Evolutionary conservation across 2,888 invertebrate species (phyloP).

Genomic region (Aphidoletes aphidimyza): DNA sequence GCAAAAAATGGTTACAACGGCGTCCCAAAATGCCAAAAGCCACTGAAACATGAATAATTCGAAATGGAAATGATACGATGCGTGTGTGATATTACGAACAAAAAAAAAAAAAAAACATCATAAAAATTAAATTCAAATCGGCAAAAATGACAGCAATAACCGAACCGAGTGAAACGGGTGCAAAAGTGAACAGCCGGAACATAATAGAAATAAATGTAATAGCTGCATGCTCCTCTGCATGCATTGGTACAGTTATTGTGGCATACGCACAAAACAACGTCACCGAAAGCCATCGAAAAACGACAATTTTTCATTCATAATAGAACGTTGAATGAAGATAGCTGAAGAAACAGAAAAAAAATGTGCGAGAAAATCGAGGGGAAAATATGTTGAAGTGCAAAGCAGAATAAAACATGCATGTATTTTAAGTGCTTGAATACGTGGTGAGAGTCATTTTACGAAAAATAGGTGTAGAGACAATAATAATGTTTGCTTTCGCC

Average conservation of each 20-base stretch:
- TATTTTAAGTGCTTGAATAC: not conserved
- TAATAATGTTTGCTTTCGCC: not conserved
- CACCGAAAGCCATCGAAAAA: no score
- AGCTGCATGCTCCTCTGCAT: no score
- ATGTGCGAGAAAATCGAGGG: not conserved
- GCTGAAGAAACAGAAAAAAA: no score
- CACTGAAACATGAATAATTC: conserved; percentile 22
- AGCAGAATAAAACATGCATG: conserved; percentile 16
- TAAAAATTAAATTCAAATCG: conserved; percentile 49
- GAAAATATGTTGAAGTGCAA: not conserved
- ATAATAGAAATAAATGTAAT: conserved; percentile 25
- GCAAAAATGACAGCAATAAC: conserved; percentile 17
- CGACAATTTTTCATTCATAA: no score
- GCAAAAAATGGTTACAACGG: conserved; percentile 6
- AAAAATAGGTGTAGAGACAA: not conserved
- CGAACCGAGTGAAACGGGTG: not conserved
- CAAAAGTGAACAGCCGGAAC: not conserved
- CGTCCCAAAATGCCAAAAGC: not conserved
- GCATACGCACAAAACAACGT: no score
- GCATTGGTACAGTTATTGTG: no score
- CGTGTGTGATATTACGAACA: not conserved
- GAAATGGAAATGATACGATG: not conserved
- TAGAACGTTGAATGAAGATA: no score
- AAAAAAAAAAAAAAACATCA: not conserved
- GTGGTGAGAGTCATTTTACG: not conserved